Evolutionary conservation across 2,888 invertebrate species (phyloP).

Genomic region (Drosophila melanosoma): DNA sequence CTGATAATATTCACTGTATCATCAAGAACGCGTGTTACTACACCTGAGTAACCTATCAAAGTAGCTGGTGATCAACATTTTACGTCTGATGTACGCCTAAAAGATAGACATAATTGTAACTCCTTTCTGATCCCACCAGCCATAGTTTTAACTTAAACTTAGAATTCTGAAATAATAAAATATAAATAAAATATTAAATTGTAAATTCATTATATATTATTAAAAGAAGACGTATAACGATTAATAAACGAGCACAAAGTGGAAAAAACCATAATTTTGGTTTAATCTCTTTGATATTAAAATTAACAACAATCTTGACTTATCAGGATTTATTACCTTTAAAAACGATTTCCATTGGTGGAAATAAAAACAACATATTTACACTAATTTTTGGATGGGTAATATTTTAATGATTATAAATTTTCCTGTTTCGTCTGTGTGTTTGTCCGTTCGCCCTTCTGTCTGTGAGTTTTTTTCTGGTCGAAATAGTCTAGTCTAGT

Average conservation of each 20-base stretch:
- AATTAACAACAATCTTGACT: neutral
- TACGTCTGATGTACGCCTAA: neutral
- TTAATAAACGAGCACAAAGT: too few species aligned
- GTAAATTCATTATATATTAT: neutral
- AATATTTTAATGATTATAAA: too few species aligned
- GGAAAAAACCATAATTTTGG: neutral
- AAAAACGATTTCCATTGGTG: neutral
- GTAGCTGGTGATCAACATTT: neutral
- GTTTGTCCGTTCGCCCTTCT: neutral
- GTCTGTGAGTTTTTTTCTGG: neutral
- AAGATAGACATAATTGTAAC: neutral
- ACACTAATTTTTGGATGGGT: neutral
- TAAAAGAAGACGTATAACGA: too few species aligned
- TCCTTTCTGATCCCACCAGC: neutral
- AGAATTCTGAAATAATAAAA: neutral
- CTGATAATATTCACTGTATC: too few species aligned
- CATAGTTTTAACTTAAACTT: neutral
- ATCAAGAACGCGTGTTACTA: too few species aligned
- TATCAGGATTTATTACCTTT: neutral
- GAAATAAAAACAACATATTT: neutral
- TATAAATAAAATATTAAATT: neutral
- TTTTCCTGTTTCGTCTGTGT: neutral
- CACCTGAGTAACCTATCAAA: too few species aligned
- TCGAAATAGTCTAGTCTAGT: neutral
- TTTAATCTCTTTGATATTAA: neutral